These are phyloP conservation scores for Galeruca laticollis DNA, from an alignment of 2,888 invertebrate genomes.

Conservation along the genomic window DNA sequence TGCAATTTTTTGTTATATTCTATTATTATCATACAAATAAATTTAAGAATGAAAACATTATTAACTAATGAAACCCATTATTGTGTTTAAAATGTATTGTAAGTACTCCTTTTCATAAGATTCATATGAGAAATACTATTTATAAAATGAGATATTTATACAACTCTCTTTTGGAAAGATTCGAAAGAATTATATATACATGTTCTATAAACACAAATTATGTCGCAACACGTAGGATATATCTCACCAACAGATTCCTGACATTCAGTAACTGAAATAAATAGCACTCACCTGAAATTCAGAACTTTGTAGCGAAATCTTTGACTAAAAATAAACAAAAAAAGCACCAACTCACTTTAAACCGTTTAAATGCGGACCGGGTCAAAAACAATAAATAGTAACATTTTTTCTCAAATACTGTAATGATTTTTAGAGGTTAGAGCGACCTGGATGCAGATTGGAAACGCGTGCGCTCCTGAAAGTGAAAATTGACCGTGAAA, in stretches of 20 bases:
- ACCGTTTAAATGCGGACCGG: neutral
- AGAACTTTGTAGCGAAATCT: neutral
- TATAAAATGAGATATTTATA: no score
- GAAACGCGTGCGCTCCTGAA: conserved; percentile 42
- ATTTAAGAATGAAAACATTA: no score
- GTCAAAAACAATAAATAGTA: neutral
- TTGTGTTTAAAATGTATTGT: no score
- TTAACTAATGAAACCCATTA: no score
- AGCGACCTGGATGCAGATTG: conserved; percentile 35
- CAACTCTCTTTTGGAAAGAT: no score
- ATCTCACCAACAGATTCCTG: neutral
- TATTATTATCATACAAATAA: no score
- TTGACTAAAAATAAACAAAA: conserved; percentile 3
- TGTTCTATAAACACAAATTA: neutral
- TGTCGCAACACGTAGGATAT: no score
- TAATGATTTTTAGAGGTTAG: conserved; percentile 41
- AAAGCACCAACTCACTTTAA: neutral
- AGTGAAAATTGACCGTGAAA: conserved; percentile 34
- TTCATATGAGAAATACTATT: no score
- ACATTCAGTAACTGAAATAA: neutral
- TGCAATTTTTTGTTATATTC: no score
- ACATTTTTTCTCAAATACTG: conserved; percentile 9
- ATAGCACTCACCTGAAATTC: neutral
- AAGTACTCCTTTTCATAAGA: no score
- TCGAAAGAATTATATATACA: no score